Conservation (phyloP, 2,113 vertebrate genomes). For the Fukomys damarensis region DNA sequence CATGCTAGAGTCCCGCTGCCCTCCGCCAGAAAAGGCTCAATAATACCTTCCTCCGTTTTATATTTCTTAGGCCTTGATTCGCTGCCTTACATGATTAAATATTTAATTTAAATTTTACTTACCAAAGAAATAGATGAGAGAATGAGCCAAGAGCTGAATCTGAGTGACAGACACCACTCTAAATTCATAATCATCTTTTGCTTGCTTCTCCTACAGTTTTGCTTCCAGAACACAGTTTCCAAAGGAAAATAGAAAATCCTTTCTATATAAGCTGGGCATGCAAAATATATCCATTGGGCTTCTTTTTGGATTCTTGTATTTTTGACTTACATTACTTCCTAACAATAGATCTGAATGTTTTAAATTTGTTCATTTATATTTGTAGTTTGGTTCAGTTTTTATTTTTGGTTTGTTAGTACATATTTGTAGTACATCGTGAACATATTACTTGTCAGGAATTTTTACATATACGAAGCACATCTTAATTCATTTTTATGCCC, state of each 20-base stretch:
- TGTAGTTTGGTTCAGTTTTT: not conserved
- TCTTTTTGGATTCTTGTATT: not conserved
- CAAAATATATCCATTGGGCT: not conserved
- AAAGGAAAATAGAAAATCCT: not conserved
- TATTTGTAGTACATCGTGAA: not conserved
- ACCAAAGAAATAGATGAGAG: not conserved
- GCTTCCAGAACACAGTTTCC: not conserved
- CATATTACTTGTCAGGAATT: not conserved
- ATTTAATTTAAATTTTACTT: not conserved
- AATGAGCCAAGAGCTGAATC: not conserved
- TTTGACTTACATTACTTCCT: not conserved
- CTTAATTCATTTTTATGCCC: not conserved
- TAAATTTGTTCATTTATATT: not conserved
- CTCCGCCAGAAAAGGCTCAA: not conserved
- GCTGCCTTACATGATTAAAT: not conserved
- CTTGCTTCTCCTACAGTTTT: not conserved
- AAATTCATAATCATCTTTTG: not conserved
- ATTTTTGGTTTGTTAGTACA: too few species aligned
- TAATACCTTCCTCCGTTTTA: not conserved
- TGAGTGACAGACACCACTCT: not conserved
- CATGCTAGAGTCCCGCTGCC: fast-evolving
- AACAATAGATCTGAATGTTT: not conserved
- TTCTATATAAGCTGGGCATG: not conserved
- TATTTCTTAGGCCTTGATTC: not conserved
- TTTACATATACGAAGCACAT: not conserved